These are phyloP conservation scores for Halesus radiatus DNA, from an alignment of 1,140 invertebrate species.

Conservation along the genomic window DNA sequence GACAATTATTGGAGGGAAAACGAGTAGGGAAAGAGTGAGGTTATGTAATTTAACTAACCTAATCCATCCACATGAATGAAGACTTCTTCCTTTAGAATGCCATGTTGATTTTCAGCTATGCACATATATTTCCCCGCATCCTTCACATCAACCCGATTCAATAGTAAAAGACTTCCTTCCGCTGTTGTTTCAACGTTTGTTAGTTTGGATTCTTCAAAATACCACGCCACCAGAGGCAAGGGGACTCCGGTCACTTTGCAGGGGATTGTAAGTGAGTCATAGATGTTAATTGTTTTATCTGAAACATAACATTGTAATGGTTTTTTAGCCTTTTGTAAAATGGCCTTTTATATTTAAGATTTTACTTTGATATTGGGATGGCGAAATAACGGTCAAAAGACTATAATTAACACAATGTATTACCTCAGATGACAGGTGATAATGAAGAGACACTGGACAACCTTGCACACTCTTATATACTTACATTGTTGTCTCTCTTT, in stretches of 20 bases:
- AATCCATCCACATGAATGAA: constrained; percentile 38
- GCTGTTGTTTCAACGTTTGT: neutral
- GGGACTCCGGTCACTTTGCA: constrained; percentile 61
- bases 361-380: no score
- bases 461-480: no score
- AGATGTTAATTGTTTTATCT: constrained; percentile 62
- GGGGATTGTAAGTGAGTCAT: constrained; percentile 59
- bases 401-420: no score
- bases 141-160: constrained; percentile 5
- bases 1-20: no score
- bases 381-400: no score
- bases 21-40: no score
- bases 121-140: constrained; percentile 42
- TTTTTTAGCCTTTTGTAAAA: no score
- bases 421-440: no score
- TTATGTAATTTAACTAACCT: constrained; percentile 12
- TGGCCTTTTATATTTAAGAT: no score
- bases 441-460: no score
- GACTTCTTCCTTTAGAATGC: constrained; percentile 9
- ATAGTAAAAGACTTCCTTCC: constrained; percentile 51
- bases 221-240: constrained; percentile 59
- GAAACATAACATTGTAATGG: constrained; percentile 55
- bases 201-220: constrained; percentile 60
- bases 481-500: no score
- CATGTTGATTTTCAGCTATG: constrained; percentile 40